Percentiles rank a stretch among this genome's conserved stretches.
phyloP scores from a whole-genome alignment of 1,140 invertebrate genomes.

The Caenorhabditis remanei region DNA sequence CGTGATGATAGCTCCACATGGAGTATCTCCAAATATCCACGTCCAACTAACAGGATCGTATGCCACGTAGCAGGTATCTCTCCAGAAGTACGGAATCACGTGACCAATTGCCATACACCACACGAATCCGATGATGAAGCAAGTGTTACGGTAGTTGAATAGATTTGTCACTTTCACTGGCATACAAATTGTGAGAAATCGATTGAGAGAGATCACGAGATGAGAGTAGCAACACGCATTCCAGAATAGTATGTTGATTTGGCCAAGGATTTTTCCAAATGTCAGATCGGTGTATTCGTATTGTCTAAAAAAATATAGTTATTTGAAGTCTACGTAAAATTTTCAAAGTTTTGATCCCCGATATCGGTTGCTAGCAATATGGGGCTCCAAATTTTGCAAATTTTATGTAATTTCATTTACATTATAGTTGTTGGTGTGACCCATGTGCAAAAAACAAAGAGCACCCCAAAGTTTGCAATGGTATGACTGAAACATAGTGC shows the following conservation, averaged over 20 bases:
- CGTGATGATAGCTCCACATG: background rate
- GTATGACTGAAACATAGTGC: conserved; percentile 22
- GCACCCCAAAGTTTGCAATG: background rate
- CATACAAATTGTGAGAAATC: conserved; percentile 45
- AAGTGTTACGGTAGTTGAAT: conserved; percentile 53
- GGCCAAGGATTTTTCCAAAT: conserved; percentile 48
- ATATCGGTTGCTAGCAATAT: too few relatives aligned
- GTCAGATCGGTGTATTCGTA: conserved; percentile 27
- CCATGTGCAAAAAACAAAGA: background rate
- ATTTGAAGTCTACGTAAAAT: background rate
- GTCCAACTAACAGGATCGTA: conserved; percentile 30
- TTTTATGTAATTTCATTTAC: background rate
- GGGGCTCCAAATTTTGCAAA: too few relatives aligned
- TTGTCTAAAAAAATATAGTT: background rate
- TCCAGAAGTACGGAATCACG: conserved; percentile 46
- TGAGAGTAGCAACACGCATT: conserved; percentile 55
- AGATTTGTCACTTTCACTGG: background rate
- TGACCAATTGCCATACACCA: conserved; percentile 38
- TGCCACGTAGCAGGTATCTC: conserved; percentile 34
- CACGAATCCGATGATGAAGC: background rate
- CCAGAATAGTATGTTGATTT: conserved; percentile 57
- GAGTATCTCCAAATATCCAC: conserved; percentile 18
- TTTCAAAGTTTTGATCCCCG: background rate
- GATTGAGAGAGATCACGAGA: conserved; percentile 38
- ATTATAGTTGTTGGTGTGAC: background rate